Evolutionary conservation across 2,797 vertebrate species (phyloP).

Genomic region (Passerculus sandwichensis): DNA sequence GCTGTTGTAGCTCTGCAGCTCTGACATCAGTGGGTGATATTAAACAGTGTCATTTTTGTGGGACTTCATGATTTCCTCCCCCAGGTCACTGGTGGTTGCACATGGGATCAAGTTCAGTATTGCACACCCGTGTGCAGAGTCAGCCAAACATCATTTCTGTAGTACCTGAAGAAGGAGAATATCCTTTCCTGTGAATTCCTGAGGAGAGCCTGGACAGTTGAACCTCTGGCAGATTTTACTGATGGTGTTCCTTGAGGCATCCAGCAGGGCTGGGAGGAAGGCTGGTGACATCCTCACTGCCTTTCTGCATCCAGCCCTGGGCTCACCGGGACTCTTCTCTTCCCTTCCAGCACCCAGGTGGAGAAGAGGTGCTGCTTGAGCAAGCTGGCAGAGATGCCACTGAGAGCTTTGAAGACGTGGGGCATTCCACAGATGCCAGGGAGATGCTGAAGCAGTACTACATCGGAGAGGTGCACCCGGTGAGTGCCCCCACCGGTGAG

Average conservation of each 20-base stretch:
- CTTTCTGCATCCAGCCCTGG: not conserved
- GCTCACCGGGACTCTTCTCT: conserved; percentile 43
- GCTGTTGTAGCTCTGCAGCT: not conserved
- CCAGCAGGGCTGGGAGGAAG: rapidly evolving
- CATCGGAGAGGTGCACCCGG: conserved; percentile 91
- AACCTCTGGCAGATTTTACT: not conserved
- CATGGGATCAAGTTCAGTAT: not conserved
- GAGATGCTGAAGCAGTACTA: conserved; percentile 93
- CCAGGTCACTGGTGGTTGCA: not conserved
- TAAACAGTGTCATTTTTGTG: not conserved
- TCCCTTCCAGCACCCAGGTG: conserved; percentile 90
- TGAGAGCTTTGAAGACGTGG: conserved; percentile 95
- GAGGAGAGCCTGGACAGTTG: not conserved
- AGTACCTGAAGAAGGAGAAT: not conserved
- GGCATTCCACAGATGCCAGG: conserved; percentile 92
- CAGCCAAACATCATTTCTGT: not conserved
- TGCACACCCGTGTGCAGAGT: not conserved
- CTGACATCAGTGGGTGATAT: not conserved
- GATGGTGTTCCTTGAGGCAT: not conserved
- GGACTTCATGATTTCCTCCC: not conserved
- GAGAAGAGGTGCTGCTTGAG: conserved; percentile 93
- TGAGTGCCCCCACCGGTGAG: conserved; percentile 62
- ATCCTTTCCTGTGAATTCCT: not conserved
- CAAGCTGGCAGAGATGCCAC: conserved; percentile 91
- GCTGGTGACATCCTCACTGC: not conserved